Base-by-base conservation (phyloP, 2,113 vertebrate species). In the Polypterus bichir region DNA sequence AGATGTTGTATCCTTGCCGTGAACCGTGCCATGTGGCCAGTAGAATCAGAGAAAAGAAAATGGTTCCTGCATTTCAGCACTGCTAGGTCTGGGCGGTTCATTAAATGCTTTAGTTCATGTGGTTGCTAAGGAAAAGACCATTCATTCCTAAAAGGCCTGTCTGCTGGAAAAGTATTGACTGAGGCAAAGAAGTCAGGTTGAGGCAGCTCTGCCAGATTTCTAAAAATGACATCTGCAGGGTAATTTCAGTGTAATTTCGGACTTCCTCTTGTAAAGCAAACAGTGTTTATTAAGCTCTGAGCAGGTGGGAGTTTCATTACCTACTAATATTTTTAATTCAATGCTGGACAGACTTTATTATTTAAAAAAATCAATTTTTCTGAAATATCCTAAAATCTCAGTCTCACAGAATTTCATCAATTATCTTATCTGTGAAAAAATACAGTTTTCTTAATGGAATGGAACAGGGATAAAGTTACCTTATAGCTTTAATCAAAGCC, bases 101-200 rank as follows among this genome's bases (percentile, higher is more conserved):
- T 58, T 58, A 58, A 58, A 58, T 45, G 44, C 5, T 58, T 58
- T 45, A 58, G 56, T 58, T 58, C 11, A 58, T 58, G 56, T 45
- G 56, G 27, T 58, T 58, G n/a, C 56, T 58, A 27, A 58, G 56
- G 44, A 58, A 58, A 58, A 52, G 51, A 4, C 51, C 51, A 10
- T 10, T 10, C 10, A 52, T 58, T 27, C 56, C 56, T 7, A 5
- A 45, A 3, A 27, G 56, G 6, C 46, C 56, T 58, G 56, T 58
- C 5, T 44, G 46, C 5, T 45, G 44, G 44, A 45, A 58, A n/a
- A 58, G 7, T 27, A 27, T 3, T 58, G 27, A 58, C n/a, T 58
- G 56, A 58, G 27, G 56, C n/a, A 58, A 45, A 58, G 44, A 27
- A 58, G 56, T 58, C 27, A 58, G 56, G 4, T 7, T 45, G 56